These are phyloP conservation scores for Oligia latruncula DNA, from an alignment of 2,888 invertebrate genomes.

Conservation along the genomic window DNA sequence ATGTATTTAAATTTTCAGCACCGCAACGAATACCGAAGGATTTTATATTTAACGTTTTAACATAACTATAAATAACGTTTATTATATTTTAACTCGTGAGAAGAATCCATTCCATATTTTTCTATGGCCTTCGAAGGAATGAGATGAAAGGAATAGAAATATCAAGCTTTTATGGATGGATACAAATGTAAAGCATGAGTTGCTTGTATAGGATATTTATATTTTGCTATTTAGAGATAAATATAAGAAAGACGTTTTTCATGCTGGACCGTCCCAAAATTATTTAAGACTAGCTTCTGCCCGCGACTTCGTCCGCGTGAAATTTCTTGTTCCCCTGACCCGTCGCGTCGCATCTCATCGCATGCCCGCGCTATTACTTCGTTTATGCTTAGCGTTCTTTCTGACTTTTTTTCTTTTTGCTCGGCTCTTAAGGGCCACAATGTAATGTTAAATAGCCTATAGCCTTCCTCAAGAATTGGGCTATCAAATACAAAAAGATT, in stretches of 20 bases:
- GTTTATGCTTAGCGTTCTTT: no score
- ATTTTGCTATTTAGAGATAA: background rate
- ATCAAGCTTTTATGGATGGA: background rate
- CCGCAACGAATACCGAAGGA: constrained; percentile 4
- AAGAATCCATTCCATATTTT: background rate
- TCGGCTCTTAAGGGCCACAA: no score
- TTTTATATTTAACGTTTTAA: constrained; percentile 8
- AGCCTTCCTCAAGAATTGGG: no score
- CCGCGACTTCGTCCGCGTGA: no score
- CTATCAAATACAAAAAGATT: no score
- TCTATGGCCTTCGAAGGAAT: no score
- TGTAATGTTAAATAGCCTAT: no score
- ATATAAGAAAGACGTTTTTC: background rate
- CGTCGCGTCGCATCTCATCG: no score
- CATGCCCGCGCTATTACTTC: no score
- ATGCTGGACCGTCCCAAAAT: background rate
- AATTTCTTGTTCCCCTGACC: no score
- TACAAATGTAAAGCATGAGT: background rate
- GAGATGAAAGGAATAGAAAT: background rate
- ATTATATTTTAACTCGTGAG: background rate
- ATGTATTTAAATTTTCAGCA: constrained; percentile 18
- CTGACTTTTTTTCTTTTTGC: no score
- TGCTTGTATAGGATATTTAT: background rate
- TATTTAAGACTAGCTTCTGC: background rate
- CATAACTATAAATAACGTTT: background rate